Conservation (phyloP, 2,113 vertebrate species). For the Rutilus rutilus region DNA sequence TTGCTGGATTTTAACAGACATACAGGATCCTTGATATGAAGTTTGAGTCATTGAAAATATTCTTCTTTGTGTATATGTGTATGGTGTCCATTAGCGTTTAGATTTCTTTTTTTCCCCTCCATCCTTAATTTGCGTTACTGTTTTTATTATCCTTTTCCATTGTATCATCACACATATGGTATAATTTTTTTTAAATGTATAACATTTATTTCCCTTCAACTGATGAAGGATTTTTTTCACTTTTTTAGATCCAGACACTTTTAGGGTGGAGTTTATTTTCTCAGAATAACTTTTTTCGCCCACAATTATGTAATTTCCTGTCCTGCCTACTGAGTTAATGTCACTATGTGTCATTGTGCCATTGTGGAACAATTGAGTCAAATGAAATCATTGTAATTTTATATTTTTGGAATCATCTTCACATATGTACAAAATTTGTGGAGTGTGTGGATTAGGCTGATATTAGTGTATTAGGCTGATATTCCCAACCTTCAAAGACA, state of each 20-base stretch:
- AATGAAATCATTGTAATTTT: neutral
- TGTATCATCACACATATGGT: neutral
- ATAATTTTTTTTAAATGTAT: neutral
- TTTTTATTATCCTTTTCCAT: neutral
- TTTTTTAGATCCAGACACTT: neutral
- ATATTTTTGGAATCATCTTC: neutral
- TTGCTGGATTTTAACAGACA: neutral
- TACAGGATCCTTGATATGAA: too few relatives aligned
- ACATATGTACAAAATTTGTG: neutral
- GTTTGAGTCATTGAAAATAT: too few relatives aligned
- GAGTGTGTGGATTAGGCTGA: neutral
- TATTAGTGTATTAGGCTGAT: too few relatives aligned
- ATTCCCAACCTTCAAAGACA: too few relatives aligned
- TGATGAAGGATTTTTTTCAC: neutral
- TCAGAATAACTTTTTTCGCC: neutral
- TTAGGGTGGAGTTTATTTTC: neutral
- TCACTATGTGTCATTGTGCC: neutral
- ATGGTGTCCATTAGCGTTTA: neutral
- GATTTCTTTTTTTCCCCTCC: neutral
- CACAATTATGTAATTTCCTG: neutral
- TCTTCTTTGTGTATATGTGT: too few relatives aligned
- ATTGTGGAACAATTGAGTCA: neutral
- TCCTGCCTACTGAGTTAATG: neutral
- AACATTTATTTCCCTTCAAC: neutral
- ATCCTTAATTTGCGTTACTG: neutral